Evolutionary conservation across 2,113 vertebrate species (phyloP), one percentile per base, ranked within the genome.

Genomic region (Phoxinus phoxinus): DNA sequence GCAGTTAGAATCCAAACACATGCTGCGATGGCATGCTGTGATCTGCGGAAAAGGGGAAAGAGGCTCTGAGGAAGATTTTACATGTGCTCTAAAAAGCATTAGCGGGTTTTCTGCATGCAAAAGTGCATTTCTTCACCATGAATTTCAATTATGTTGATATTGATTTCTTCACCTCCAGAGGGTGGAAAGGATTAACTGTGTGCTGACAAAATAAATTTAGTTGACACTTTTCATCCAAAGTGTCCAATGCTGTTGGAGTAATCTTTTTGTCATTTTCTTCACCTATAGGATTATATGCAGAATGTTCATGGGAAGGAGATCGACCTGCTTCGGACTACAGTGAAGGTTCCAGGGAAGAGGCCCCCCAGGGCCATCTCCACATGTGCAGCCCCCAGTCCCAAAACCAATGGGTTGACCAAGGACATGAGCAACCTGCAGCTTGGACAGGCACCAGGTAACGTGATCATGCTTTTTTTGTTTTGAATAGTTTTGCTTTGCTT

Each of bases 241-340:
- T 82, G 63, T 69, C 61, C 21, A 17, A 8, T 79, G 10, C 48
- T 10, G 11, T 44, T 21, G 32, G 19, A 35, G 35, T 83, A 30
- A 56, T 73, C 27, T 3, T 53, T 67, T 65, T 74, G 19, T 44
- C 59, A 17, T 17, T 71, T 37, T 21, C 77, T 37, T 21, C 77
- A 32, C 19, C 19, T 84, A 23, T 92, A 99, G 97, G 98, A 99
- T 90, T 99, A 99, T 88, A 99, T 99, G 98, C 98, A 99, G 94
- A 99, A 99, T 0, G 95, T 99, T 51, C 97, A 99, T 0, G 98
- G 98, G 2, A 99, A 99, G 65, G 98, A 99, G 92, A 97, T 99
- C 0, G 97, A 99, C 88, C 94, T 99, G 63, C 96, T 99, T 88
- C 93, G 98, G 86, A 99, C 98, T 89, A 99, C 98, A 2, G 98